Conservation (phyloP, 2,113 vertebrate genomes). For the Bos javanicus region DNA sequence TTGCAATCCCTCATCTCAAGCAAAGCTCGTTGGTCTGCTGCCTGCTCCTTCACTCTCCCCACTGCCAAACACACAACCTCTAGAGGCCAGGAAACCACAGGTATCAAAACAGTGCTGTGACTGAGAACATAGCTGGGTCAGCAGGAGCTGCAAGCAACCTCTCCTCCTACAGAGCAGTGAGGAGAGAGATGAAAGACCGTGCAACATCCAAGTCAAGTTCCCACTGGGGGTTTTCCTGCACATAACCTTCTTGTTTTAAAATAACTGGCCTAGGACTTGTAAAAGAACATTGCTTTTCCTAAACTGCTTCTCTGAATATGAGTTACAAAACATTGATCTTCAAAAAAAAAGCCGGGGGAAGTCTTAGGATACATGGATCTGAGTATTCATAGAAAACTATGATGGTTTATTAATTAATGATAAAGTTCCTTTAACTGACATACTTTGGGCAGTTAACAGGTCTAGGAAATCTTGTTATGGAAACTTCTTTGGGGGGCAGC, state of each 20-base stretch:
- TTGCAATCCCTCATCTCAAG: not conserved
- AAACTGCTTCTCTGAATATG: not conserved
- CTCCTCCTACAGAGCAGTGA: not conserved
- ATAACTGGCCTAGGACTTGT: slow-evolving; percentile 46
- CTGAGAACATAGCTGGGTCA: slow-evolving; percentile 42
- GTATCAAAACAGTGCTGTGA: slow-evolving; percentile 15
- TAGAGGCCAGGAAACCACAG: not conserved
- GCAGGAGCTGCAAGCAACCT: slow-evolving; percentile 1
- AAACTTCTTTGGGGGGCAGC: not conserved
- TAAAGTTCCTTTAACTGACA: not conserved
- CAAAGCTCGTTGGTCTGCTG: not conserved
- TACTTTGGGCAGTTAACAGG: not conserved
- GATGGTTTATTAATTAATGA: not conserved
- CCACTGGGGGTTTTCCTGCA: slow-evolving; percentile 14
- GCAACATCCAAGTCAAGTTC: not conserved
- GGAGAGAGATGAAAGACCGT: slow-evolving; percentile 38
- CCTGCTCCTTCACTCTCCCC: not conserved
- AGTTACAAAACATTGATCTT: not conserved
- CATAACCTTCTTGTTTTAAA: slow-evolving; percentile 17
- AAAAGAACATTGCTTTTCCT: not conserved
- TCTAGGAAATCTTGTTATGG: not conserved
- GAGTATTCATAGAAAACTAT: not conserved
- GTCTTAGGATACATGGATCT: not conserved
- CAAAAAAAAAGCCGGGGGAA: not conserved
- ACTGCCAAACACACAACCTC: not conserved